Conservation (phyloP, 2,888 invertebrate species). For the Abscondita cerata region DNA sequence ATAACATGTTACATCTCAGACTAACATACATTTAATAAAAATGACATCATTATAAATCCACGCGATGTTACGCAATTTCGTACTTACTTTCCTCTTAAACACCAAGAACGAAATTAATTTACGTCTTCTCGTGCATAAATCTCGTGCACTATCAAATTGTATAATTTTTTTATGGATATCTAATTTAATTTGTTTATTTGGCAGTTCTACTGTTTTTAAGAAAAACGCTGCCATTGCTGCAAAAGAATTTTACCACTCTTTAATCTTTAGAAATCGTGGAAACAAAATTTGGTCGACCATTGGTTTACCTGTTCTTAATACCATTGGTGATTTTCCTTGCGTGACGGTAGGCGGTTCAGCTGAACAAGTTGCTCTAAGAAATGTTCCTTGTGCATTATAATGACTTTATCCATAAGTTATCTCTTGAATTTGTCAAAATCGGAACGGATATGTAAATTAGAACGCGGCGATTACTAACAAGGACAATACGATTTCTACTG, state of each 20-base stretch:
- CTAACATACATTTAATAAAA: slow-evolving; percentile 6
- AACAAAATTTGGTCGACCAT: slow-evolving; percentile 22
- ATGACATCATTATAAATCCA: slow-evolving; percentile 12
- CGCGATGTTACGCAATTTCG: slow-evolving; percentile 9
- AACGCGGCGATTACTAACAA: slow-evolving; percentile 19
- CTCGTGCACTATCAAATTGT: no score
- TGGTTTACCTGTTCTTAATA: slow-evolving; percentile 45
- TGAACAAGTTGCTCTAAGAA: slow-evolving; percentile 27
- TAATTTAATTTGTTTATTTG: no score
- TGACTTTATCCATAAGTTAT: neutral
- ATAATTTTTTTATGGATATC: no score
- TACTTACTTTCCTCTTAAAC: slow-evolving; percentile 2
- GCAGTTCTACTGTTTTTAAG: no score
- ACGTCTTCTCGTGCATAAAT: neutral
- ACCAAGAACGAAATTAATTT: slow-evolving; percentile 9
- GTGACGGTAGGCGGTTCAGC: slow-evolving; percentile 54
- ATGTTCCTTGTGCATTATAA: slow-evolving; percentile 16
- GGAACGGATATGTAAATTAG: slow-evolving; percentile 5
- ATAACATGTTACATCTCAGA: slow-evolving; percentile 4
- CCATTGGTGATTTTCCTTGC: slow-evolving; percentile 55
- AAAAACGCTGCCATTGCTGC: no score
- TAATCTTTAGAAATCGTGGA: slow-evolving; percentile 1
- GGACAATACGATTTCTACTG: slow-evolving; percentile 24
- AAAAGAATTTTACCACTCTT: neutral
- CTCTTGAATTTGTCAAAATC: neutral